Evolutionary conservation across 2,888 invertebrate species (phyloP).

Genomic region (Apoda limacodes): DNA sequence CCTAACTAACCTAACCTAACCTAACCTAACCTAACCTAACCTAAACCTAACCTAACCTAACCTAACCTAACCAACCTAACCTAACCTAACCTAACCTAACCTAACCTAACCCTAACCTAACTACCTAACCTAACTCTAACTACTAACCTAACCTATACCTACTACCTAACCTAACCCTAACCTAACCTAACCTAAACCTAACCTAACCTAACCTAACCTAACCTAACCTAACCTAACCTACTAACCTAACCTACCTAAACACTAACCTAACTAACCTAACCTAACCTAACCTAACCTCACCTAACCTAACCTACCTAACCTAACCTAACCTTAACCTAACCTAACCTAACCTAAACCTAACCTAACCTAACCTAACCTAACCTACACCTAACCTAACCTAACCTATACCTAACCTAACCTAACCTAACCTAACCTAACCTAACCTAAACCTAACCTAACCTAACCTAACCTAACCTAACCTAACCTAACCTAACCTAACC

Average conservation of each 20-base stretch:
- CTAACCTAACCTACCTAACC: constrained; percentile 20
- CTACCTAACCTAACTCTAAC: constrained; percentile 19
- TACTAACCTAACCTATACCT: constrained; percentile 10
- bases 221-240: constrained; percentile 17
- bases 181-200: constrained; percentile 13
- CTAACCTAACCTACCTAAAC: constrained; percentile 19
- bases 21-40: constrained; percentile 17
- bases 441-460: constrained; percentile 9
- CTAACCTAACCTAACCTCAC: constrained; percentile 19
- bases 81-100: constrained; percentile 18
- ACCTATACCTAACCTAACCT: constrained; percentile 12
- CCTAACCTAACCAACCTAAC: constrained; percentile 17
- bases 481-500: constrained; percentile 19
- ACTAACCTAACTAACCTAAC: constrained; percentile 19
- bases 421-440: constrained; percentile 12
- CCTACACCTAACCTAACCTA: constrained; percentile 12
- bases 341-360: constrained; percentile 19
- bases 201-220: constrained; percentile 16
- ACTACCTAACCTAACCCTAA: constrained; percentile 16
- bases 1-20: constrained; percentile 16
- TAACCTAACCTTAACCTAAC: constrained; percentile 21
- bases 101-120: constrained; percentile 17
- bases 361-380: constrained; percentile 20
- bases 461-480: constrained; percentile 14
- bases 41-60: constrained; percentile 17